Conservation (phyloP, 2,888 invertebrate species). For the Ctenicera cuprea region DNA sequence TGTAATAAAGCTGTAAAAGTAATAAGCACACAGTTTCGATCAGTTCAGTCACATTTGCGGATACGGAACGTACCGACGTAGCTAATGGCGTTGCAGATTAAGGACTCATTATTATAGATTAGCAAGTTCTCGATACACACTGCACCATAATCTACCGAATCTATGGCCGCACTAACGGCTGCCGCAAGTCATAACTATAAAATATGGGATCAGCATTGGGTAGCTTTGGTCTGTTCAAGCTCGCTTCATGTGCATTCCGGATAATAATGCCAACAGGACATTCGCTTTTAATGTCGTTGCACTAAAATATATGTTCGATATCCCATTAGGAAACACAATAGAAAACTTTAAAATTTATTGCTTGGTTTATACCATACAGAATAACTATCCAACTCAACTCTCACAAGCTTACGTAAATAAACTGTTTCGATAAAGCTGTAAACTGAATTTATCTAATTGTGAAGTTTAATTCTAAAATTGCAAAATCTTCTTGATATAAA, state of each 20-base stretch:
- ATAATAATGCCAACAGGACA: slow-evolving; percentile 38
- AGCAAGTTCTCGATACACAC: slow-evolving; percentile 57
- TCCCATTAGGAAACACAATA: slow-evolving; percentile 19
- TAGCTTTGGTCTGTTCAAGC: slow-evolving; percentile 40
- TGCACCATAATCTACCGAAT: slow-evolving; percentile 53
- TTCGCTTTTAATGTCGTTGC: slow-evolving; percentile 29
- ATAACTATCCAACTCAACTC: neutral
- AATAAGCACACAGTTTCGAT: slow-evolving; percentile 48
- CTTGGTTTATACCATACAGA: neutral
- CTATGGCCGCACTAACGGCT: slow-evolving; percentile 52
- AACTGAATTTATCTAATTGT: too few relatives aligned
- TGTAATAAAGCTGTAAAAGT: slow-evolving; percentile 52
- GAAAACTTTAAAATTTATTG: slow-evolving; percentile 9
- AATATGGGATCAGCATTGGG: slow-evolving; percentile 48
- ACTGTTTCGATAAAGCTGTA: too few relatives aligned
- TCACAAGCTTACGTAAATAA: too few relatives aligned
- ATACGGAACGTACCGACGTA: slow-evolving; percentile 45
- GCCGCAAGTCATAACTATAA: slow-evolving; percentile 55
- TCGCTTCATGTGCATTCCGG: slow-evolving; percentile 39
- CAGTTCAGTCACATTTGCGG: slow-evolving; percentile 55
- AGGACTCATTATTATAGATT: slow-evolving; percentile 61
- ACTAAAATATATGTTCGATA: slow-evolving; percentile 19
- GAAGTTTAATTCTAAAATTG: too few relatives aligned
- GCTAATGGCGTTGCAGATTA: slow-evolving; percentile 60
- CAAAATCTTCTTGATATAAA: too few relatives aligned